A percentile compares a stretch with the other conserved stretches of the same genome.
Evolutionary conservation across 2,113 vertebrate genomes (phyloP).

Genomic region (Urocolius indicus): DNA sequence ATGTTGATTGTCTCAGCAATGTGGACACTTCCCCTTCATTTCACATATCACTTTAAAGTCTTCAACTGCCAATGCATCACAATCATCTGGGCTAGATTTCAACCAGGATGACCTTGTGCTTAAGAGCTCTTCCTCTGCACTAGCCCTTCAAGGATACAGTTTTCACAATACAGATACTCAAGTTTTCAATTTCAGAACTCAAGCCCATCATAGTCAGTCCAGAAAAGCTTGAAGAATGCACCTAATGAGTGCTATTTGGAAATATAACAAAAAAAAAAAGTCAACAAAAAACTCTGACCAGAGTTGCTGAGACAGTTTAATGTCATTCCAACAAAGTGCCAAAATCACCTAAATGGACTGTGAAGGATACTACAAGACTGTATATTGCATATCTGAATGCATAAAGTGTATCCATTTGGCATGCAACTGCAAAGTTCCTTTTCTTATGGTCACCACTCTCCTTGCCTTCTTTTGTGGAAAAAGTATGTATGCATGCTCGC

Average conservation of each 20-base stretch:
- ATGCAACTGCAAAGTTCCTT: background rate
- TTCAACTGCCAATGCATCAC: background rate
- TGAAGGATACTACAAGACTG: background rate
- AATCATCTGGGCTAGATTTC: background rate
- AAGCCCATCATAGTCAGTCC: background rate
- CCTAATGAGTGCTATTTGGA: background rate
- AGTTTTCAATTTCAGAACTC: background rate
- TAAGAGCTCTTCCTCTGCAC: background rate
- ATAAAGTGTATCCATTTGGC: background rate
- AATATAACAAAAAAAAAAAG: background rate
- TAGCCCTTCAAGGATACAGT: background rate
- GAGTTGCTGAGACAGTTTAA: background rate
- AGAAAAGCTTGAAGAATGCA: background rate
- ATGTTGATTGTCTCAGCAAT: background rate
- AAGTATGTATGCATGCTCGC: accelerated
- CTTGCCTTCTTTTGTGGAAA: background rate
- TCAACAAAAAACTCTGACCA: background rate
- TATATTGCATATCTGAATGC: background rate
- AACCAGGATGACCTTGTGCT: background rate
- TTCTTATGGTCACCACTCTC: background rate
- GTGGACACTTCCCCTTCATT: background rate
- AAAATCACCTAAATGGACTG: background rate
- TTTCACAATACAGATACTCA: background rate
- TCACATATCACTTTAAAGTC: background rate
- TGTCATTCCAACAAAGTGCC: background rate